A percentile compares a stretch with the other conserved stretches of the same genome.
Conservation (phyloP, 2,888 invertebrate genomes). For the Aplocera efformata region DNA sequence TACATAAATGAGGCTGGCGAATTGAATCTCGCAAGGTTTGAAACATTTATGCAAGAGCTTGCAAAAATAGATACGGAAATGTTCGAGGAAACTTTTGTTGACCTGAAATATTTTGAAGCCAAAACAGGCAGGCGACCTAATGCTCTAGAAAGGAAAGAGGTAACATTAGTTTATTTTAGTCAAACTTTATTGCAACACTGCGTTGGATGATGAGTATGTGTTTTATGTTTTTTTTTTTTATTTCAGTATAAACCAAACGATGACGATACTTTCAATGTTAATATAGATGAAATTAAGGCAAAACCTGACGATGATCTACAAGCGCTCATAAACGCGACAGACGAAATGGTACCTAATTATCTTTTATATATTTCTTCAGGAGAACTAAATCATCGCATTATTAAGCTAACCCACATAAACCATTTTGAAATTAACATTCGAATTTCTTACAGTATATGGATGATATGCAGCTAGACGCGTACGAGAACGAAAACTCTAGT, state of each 20-base stretch:
- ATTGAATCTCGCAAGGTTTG: constrained; percentile 90
- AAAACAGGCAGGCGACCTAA: constrained; percentile 86
- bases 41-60: constrained; percentile 89
- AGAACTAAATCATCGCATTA: too few species aligned
- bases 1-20: constrained; percentile 96
- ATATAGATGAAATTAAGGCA: constrained; percentile 63
- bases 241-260: constrained; percentile 75
- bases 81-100: constrained; percentile 88
- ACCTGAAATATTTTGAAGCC: constrained; percentile 90
- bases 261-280: constrained; percentile 71
- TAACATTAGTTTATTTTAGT: constrained; percentile 15
- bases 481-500: constrained; percentile 7
- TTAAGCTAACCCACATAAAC: too few species aligned
- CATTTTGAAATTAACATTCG: too few species aligned
- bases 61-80: constrained; percentile 86
- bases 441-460: constrained; percentile 15
- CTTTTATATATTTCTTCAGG: too few species aligned
- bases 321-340: constrained; percentile 82
- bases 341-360: constrained; percentile 79
- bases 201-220: too few species aligned
- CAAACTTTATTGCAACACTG: too few species aligned
- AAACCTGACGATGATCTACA: constrained; percentile 77
- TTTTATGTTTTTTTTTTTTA: neutral
- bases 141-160: constrained; percentile 63
- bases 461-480: constrained; percentile 1